Base-by-base conservation (phyloP, 2,888 invertebrate species). In the Stenichneumon culpator region DNA sequence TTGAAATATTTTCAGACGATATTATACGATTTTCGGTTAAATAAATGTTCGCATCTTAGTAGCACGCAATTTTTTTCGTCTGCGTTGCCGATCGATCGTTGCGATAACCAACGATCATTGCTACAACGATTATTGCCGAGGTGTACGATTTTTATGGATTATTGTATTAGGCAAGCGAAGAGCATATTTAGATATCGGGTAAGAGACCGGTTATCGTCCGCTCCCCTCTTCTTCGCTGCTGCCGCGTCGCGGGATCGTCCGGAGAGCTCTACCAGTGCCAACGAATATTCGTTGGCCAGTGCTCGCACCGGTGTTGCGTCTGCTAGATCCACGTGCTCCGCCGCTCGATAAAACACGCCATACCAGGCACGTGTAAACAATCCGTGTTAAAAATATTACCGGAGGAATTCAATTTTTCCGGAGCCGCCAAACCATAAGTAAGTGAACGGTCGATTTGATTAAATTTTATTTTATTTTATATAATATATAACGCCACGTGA, bases 261-360 rank as follows among this genome's bases (percentile, higher is more conserved):
- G 25, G n/a, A 5, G 54, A 19, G 28, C 16, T 9, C 16, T 16
- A 32, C 3, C 63, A 25, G 6, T 39, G 11, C 39, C 11, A 39
- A 39, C 39, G 39, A 11, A 39, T 11, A 39, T 11, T 39, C 39
- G 3, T 39, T 39, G 39, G 39, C 39, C 28, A 36, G 32, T 32
- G 63, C 36, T 36, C 63, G 63, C n/a, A 9, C 44, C 73, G 57
- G 72, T 54, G 36, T 72, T 16, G 72, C 72, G 57, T 73, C 60
- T 44, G 44, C 73, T 63, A 19, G 63, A 63, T 60, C 22, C 72
- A 72, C 36, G 72, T 72, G 72, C 22, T 57, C n/a, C 36, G 25
- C 36, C 63, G 63, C 36, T 16, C 63, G n/a, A n/a, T 19, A 54
- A 54, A 19, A 32, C 11, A 25, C 22, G 2, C 7, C 16, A 11